Evolutionary conservation across 2,113 vertebrate genomes (phyloP).

Genomic region (Cryptotis parvus): DNA sequence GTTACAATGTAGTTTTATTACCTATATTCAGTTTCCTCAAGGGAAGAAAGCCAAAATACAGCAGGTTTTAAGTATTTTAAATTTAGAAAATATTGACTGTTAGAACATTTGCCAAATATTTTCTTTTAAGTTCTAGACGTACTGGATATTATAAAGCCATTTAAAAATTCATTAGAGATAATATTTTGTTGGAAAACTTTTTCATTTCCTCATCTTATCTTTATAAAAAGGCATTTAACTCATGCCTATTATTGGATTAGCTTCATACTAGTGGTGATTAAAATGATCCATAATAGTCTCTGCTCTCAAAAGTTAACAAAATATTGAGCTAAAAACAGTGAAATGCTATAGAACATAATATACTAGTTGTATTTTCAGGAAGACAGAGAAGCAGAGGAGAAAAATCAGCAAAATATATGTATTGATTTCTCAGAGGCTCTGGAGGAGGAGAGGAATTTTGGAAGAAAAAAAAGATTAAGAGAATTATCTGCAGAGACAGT

Average conservation of each 20-base stretch:
- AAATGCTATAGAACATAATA: neutral
- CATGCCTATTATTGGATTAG: neutral
- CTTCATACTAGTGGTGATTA: neutral
- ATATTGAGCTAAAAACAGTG: neutral
- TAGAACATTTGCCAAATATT: neutral
- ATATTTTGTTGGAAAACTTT: neutral
- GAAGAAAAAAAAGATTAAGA: constrained; percentile 22
- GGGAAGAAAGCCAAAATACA: neutral
- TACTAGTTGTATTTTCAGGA: neutral
- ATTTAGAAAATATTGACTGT: neutral
- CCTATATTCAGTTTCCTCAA: constrained; percentile 10
- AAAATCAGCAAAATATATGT: neutral
- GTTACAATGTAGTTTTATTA: neutral
- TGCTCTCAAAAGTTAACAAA: neutral
- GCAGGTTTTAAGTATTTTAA: neutral
- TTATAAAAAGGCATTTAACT: constrained; percentile 2
- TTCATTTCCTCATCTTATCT: constrained; percentile 1
- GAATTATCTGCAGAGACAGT: neutral
- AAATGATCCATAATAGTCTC: neutral
- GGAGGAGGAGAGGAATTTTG: constrained; percentile 13
- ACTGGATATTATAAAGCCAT: neutral
- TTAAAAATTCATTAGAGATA: constrained; percentile 14
- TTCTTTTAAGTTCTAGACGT: neutral
- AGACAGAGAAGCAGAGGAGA: neutral
- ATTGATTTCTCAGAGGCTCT: neutral